Percentiles rank a stretch among this genome's conserved stretches.
These are phyloP conservation scores for Synanthedon myopaeformis DNA, from an alignment of 2,888 invertebrate genomes.

Conservation along the genomic window DNA sequence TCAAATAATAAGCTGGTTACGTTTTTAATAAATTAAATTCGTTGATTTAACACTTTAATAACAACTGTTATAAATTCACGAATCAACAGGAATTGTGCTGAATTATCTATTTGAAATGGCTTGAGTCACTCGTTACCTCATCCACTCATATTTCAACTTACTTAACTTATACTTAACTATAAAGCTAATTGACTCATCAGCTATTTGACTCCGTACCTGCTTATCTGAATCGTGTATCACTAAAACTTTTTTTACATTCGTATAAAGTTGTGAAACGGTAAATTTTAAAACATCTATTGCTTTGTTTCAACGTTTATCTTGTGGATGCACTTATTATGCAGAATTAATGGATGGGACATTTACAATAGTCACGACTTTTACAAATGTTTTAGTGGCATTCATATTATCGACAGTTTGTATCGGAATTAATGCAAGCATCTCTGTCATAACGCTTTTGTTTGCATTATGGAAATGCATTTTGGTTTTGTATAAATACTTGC, in stretches of 20 bases:
- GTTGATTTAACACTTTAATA: no score
- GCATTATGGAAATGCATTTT: neutral
- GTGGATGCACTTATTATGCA: constrained; percentile 22
- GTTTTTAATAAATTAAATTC: no score
- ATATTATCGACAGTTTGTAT: constrained; percentile 7
- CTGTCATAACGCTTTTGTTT: neutral
- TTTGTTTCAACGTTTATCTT: constrained; percentile 26
- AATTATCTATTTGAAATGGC: no score
- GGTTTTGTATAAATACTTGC: neutral
- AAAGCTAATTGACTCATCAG: neutral
- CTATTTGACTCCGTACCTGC: neutral
- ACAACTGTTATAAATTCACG: no score
- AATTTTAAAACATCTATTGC: constrained; percentile 12
- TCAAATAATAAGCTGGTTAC: no score
- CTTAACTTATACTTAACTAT: no score
- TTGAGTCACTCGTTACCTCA: no score
- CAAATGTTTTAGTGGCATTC: constrained; percentile 11
- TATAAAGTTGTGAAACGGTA: neutral
- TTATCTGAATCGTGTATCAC: neutral
- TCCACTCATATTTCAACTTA: no score
- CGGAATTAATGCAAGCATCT: constrained; percentile 5
- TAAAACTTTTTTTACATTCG: neutral
- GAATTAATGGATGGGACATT: constrained; percentile 36
- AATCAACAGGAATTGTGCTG: no score
- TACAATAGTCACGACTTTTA: constrained; percentile 35